Percentiles rank a stretch among this genome's conserved stretches.
Evolutionary conservation across 2,888 invertebrate species (phyloP).

Genomic region (Oscheius onirici): DNA sequence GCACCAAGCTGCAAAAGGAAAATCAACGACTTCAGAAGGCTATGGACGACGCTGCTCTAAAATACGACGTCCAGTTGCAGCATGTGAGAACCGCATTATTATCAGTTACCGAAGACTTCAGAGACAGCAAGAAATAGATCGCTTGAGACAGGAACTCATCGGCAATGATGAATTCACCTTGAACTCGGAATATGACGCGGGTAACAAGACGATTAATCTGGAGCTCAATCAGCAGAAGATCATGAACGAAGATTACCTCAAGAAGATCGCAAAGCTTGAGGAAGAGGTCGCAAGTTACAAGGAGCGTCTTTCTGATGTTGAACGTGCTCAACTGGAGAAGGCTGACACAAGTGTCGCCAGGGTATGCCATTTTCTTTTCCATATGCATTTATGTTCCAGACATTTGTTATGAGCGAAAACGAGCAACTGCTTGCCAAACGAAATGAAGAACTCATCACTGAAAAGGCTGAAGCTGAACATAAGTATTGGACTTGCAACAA

Average conservation of each 20-base stretch:
- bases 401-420: neutral
- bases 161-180: conserved; percentile 7
- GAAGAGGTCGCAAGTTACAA: conserved; percentile 1
- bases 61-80: neutral
- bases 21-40: neutral
- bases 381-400: neutral
- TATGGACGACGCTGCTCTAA: neutral
- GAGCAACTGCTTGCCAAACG: neutral
- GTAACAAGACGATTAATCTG: neutral
- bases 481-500: neutral
- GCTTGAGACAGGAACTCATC: neutral
- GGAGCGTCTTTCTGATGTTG: neutral
- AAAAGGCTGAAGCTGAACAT: neutral
- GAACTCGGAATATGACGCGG: conserved; percentile 1
- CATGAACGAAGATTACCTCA: neutral
- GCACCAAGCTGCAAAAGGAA: neutral
- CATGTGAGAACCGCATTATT: neutral
- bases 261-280: neutral
- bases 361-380: neutral
- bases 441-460: neutral
- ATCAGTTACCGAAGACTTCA: neutral
- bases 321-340: neutral
- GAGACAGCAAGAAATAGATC: neutral
- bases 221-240: conserved; percentile 10
- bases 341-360: neutral